Evolutionary conservation across 2,888 invertebrate genomes (phyloP).

Genomic region (Aspidiotus destructor): DNA sequence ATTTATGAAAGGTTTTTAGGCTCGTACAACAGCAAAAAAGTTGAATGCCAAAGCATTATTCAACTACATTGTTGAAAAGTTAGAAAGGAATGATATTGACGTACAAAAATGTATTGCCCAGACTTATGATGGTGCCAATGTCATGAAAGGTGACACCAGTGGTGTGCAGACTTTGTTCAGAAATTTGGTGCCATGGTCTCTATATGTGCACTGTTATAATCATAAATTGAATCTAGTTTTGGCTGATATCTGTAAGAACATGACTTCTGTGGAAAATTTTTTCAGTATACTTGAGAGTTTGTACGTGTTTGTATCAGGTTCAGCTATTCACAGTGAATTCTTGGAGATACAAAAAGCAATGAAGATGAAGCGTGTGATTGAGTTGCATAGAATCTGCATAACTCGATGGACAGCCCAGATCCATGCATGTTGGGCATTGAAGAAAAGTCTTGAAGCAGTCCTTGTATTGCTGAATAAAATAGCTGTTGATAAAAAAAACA

Average conservation of each 20-base stretch:
- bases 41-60: slow-evolving; percentile 10
- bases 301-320: too few species aligned
- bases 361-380: too few species aligned
- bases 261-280: slow-evolving; percentile 10
- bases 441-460: too few species aligned
- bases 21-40: slow-evolving; percentile 5
- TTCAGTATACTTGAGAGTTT: slow-evolving; percentile 17
- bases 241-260: slow-evolving; percentile 22
- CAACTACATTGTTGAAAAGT: slow-evolving; percentile 14
- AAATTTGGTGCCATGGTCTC: slow-evolving; percentile 17
- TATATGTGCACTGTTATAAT: slow-evolving; percentile 28
- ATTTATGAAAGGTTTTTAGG: slow-evolving; percentile 21
- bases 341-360: too few species aligned
- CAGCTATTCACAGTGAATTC: too few species aligned
- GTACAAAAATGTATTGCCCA: slow-evolving; percentile 13
- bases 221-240: slow-evolving; percentile 22
- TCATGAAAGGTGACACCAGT: not conserved
- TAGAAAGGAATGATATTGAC: not conserved
- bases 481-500: too few species aligned
- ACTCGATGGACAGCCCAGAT: too few species aligned
- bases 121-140: slow-evolving; percentile 10
- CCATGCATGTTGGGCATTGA: too few species aligned
- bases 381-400: too few species aligned
- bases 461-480: too few species aligned
- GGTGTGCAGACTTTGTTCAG: too few species aligned